A percentile compares a stretch with the other conserved stretches of the same genome.
phyloP scores from a whole-genome alignment of 2,888 invertebrate genomes.

The Falcaria lacertinaria region DNA sequence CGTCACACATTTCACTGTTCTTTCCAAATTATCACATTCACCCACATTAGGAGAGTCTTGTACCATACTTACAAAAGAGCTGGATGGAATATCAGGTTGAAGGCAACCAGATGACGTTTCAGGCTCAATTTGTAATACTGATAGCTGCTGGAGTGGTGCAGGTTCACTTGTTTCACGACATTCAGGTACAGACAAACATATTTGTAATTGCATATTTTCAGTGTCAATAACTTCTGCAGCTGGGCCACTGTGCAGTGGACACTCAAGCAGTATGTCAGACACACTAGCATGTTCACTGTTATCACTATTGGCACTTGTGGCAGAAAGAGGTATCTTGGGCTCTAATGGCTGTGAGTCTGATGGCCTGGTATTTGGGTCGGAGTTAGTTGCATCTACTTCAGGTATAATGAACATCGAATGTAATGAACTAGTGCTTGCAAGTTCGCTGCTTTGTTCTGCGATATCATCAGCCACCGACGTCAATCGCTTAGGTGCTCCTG shows the following conservation, averaged over 20 bases:
- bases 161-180: conserved; percentile 13
- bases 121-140: conserved; percentile 14
- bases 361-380: conserved; percentile 18
- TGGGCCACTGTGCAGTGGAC: conserved; percentile 21
- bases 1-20: conserved; percentile 67
- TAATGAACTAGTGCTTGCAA: conserved; percentile 9
- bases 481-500: conserved; percentile 62
- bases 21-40: conserved; percentile 51
- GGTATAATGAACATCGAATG: too few species aligned
- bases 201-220: conserved; percentile 15
- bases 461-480: conserved; percentile 28
- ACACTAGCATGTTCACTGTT: conserved; percentile 19
- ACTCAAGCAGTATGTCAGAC: conserved; percentile 20
- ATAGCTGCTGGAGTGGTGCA: conserved; percentile 11
- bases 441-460: conserved; percentile 9
- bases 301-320: conserved; percentile 40
- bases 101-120: conserved; percentile 14
- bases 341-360: conserved; percentile 4
- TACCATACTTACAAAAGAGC: conserved; percentile 37
- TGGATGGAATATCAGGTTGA: conserved; percentile 16
- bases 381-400: conserved; percentile 16
- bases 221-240: conserved; percentile 29
- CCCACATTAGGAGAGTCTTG: conserved; percentile 42
- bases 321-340: conserved; percentile 20
- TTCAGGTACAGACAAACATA: conserved; percentile 31